phyloP scores from a whole-genome alignment of 2,888 invertebrate genomes.

The Ennomos fuscantarius region DNA sequence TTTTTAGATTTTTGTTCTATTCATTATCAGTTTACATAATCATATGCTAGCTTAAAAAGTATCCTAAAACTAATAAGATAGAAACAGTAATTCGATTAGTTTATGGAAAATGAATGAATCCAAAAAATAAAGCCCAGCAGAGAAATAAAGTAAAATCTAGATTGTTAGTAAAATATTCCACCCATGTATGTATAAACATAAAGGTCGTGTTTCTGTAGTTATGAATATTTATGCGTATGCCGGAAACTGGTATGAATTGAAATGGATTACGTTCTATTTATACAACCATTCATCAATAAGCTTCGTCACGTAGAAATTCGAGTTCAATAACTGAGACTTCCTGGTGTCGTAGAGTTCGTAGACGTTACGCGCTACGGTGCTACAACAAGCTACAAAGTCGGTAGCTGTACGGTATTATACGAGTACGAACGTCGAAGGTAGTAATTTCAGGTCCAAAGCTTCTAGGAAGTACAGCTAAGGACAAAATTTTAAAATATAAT shows the following conservation, averaged over 20 bases:
- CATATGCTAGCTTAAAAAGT: too few species aligned
- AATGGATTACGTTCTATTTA: conserved; percentile 27
- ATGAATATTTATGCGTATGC: conserved; percentile 21
- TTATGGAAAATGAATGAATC: too few species aligned
- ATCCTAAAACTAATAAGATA: too few species aligned
- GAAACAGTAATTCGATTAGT: too few species aligned
- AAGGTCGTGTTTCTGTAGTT: conserved; percentile 17
- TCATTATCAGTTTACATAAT: too few species aligned
- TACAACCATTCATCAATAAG: conserved; percentile 21
- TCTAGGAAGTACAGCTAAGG: too few species aligned
- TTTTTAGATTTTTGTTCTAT: too few species aligned
- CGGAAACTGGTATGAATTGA: conserved; percentile 21
- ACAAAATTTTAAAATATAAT: too few species aligned
- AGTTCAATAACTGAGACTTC: conserved; percentile 1
- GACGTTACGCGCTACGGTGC: conserved; percentile 5
- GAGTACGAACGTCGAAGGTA: conserved; percentile 2
- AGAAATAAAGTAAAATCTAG: conserved; percentile 15
- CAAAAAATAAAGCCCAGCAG: conserved; percentile 10
- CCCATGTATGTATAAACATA: conserved; percentile 9
- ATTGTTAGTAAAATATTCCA: conserved; percentile 8
- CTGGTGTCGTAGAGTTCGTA: conserved; percentile 11
- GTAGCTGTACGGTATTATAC: neutral
- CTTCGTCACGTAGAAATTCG: conserved; percentile 11
- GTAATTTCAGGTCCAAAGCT: neutral
- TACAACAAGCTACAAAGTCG: conserved; percentile 3